phyloP scores from a whole-genome alignment of 2,113 vertebrate species.

The Seriola quinqueradiata region DNA sequence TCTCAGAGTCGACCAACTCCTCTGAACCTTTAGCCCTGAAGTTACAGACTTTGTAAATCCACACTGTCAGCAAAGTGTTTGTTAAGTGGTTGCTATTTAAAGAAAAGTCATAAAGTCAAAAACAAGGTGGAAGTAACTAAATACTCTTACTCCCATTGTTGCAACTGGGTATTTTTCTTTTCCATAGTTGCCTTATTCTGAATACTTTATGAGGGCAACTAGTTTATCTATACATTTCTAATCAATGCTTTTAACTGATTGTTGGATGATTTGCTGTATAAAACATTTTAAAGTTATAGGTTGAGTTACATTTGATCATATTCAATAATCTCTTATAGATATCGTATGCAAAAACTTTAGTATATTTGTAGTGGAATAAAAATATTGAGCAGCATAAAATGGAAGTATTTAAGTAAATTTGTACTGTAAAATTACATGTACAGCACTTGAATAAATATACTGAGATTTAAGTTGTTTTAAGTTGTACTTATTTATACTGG shows the following conservation, averaged over 20 bases:
- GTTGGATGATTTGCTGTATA: background rate
- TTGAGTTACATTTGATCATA: no score
- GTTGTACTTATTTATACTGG: background rate
- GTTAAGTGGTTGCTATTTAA: constrained; percentile 39
- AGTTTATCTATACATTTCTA: background rate
- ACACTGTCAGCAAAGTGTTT: constrained; percentile 23
- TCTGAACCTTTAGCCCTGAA: constrained; percentile 41
- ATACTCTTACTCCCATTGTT: background rate
- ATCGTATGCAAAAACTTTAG: no score
- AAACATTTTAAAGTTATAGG: background rate
- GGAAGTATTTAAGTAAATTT: background rate
- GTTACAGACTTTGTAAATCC: constrained; percentile 36
- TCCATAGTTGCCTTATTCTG: background rate
- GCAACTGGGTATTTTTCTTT: background rate
- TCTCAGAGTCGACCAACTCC: constrained; percentile 21
- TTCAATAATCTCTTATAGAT: no score
- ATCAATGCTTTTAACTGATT: background rate
- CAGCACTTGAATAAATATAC: background rate
- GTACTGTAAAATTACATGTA: background rate
- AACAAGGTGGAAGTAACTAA: constrained; percentile 9
- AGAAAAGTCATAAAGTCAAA: constrained; percentile 20
- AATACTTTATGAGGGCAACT: background rate
- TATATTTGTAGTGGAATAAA: background rate
- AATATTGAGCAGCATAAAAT: background rate
- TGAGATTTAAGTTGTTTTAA: background rate